Conservation (phyloP, 2,888 invertebrate genomes). For the Toxonevra muliebris region DNA sequence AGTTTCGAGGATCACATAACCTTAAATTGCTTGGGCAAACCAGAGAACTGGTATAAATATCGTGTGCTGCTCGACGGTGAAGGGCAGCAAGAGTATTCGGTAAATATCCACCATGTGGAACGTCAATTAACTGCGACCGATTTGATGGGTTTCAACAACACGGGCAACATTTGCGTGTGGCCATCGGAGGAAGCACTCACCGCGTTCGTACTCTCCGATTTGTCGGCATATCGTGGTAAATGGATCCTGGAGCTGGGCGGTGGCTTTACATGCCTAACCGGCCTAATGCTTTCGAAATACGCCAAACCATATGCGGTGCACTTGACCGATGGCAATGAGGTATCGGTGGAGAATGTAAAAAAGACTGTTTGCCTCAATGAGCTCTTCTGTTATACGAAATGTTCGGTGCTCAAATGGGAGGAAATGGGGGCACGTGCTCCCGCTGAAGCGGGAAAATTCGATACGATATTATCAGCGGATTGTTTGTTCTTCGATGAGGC, state of each 20-base stretch:
- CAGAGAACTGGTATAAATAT: conserved; percentile 73
- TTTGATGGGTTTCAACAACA: conserved; percentile 83
- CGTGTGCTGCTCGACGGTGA: conserved; percentile 65
- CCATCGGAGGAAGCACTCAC: conserved; percentile 81
- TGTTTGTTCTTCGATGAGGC: conserved; percentile 83
- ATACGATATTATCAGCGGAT: conserved; percentile 80
- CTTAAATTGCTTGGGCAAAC: conserved; percentile 63
- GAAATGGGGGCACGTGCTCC: conserved; percentile 52
- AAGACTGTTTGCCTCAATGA: conserved; percentile 74
- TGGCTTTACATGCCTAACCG: conserved; percentile 86
- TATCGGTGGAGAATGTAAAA: conserved; percentile 77
- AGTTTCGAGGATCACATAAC: conserved; percentile 64
- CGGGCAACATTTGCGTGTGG: conserved; percentile 83
- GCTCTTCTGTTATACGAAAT: conserved; percentile 68
- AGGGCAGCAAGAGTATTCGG: conserved; percentile 64
- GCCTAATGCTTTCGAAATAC: conserved; percentile 76
- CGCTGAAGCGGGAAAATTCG: conserved; percentile 68
- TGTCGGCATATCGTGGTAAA: conserved; percentile 72
- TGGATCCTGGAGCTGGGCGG: conserved; percentile 82
- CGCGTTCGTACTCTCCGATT: conserved; percentile 74
- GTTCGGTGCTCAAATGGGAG: conserved; percentile 70
- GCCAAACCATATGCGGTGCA: conserved; percentile 72
- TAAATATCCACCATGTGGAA: conserved; percentile 71
- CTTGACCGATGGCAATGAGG: conserved; percentile 81
- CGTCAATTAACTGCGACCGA: conserved; percentile 75